Percentiles rank a stretch among this genome's conserved stretches.
phyloP scores from a whole-genome alignment of 2,888 invertebrate species.

The Caenorhabditis plicata region DNA sequence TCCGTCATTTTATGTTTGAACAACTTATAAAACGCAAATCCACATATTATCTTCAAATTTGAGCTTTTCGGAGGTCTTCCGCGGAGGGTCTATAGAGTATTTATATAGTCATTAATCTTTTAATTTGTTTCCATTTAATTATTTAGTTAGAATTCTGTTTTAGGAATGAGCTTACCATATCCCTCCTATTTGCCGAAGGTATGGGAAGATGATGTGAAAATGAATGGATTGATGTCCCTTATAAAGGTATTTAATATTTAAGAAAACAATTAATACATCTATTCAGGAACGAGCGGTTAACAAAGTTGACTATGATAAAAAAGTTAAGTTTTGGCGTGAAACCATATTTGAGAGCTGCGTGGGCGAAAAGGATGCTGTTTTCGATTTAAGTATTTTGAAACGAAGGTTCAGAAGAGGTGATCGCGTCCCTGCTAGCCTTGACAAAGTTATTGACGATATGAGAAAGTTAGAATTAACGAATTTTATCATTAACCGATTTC shows the following conservation, averaged over 20 bases:
- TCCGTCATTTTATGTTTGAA: too few species aligned
- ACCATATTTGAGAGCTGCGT: conserved; percentile 44
- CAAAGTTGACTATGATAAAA: conserved; percentile 55
- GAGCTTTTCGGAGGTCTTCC: too few species aligned
- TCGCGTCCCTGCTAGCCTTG: conserved; percentile 51
- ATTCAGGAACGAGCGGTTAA: conserved; percentile 52
- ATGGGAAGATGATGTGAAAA: conserved; percentile 42
- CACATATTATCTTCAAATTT: too few species aligned
- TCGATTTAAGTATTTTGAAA: conserved; percentile 46
- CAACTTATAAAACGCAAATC: too few species aligned
- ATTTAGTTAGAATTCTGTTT: too few species aligned
- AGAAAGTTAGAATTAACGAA: conserved; percentile 34
- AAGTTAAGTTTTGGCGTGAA: conserved; percentile 54
- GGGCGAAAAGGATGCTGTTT: conserved; percentile 43
- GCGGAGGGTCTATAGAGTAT: too few species aligned
- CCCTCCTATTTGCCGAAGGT: conserved; percentile 24
- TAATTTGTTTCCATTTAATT: too few species aligned
- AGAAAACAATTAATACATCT: neutral
- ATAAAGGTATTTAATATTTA: conserved; percentile 17
- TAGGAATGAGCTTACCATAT: neutral
- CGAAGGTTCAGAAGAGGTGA: conserved; percentile 51
- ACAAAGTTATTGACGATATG: conserved; percentile 48
- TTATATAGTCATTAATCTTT: too few species aligned
- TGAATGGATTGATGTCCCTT: conserved; percentile 53
- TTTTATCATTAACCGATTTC: neutral